A percentile compares a stretch with the other conserved stretches of the same genome.
These are phyloP conservation scores for Rafetus swinhoei DNA, from an alignment of 2,113 vertebrate genomes.

Conservation along the genomic window DNA sequence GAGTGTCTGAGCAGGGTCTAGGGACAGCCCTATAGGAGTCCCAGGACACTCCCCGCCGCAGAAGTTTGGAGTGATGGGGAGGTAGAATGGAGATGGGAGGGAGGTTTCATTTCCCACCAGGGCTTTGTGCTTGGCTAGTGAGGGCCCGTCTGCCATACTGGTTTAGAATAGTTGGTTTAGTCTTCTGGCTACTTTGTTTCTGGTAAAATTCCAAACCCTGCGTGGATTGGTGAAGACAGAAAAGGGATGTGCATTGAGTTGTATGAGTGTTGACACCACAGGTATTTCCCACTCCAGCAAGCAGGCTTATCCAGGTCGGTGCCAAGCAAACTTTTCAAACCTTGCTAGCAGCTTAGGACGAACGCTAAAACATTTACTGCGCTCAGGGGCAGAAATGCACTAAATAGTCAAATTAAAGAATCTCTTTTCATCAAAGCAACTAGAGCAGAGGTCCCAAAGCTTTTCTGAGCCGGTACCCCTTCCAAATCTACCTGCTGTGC, in stretches of 20 bases:
- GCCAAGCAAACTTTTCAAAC: neutral
- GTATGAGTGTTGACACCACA: neutral
- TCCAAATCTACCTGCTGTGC: neutral
- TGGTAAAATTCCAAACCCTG: neutral
- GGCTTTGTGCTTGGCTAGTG: neutral
- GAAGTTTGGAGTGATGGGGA: neutral
- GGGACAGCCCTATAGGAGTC: neutral
- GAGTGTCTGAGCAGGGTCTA: neutral
- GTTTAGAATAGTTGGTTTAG: neutral
- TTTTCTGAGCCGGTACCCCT: neutral
- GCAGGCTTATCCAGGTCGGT: neutral
- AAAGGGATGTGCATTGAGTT: neutral
- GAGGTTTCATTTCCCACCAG: neutral
- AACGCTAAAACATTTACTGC: rapidly evolving
- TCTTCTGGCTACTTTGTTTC: neutral
- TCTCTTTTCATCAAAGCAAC: rapidly evolving
- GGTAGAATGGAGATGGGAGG: neutral
- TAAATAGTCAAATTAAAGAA: neutral
- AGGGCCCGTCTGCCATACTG: neutral
- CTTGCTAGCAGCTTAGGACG: neutral
- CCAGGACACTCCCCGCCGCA: neutral
- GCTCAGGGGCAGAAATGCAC: neutral
- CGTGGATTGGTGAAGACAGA: neutral
- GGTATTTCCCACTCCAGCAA: neutral
- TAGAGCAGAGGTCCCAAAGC: neutral